Evolutionary conservation across 23 tunicate genomes (phyloP), one percentile per base, ranked within the genome.

Genomic region (Styela plicata): DNA sequence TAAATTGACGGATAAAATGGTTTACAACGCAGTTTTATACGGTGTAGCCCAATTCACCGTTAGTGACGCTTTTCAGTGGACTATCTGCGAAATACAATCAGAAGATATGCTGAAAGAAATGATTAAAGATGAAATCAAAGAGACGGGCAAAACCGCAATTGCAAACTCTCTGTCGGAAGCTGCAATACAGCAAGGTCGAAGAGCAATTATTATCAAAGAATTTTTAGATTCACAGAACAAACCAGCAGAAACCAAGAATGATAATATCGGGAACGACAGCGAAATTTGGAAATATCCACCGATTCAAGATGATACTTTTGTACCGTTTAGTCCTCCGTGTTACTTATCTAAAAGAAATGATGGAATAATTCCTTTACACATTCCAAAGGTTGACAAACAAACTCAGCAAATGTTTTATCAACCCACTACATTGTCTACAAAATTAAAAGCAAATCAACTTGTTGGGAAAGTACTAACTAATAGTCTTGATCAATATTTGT

Each of bases 41-140:
- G 97, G 97, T 0, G 80, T 86, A 1, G 87, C 87, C 1, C 25
- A 84, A 24, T 91, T 57, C 52, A 34, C 88, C 3, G 68, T 79
- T 2, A 74, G 75, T 34, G 81, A 83, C 29, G 80, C 90, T 5
- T 77, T 83, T 10, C 34, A 70, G 5, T 23, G 36, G 19, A 80
- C 90, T 24, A 31, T 52, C 69, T 18, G 82, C 5, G 97, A 86
- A n/a, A 24, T 91, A 22, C 76, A 86, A 65, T 35, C 90, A 7
- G 97, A 86, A 28, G 64, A 31, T 19, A 10, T 37, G 35, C 78
- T 77, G 57, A 78, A 91, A 2, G 36, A 10, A 27, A 3, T 78
- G 44, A 31, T 85, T 3, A 63, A 25, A 21, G 81, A 70, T 26
- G 81, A 68, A 34, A 82, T 86, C 18, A 22, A 52, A 29, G 82